Conservation (phyloP, 2,113 vertebrate genomes). For the Tetrax tetrax region DNA sequence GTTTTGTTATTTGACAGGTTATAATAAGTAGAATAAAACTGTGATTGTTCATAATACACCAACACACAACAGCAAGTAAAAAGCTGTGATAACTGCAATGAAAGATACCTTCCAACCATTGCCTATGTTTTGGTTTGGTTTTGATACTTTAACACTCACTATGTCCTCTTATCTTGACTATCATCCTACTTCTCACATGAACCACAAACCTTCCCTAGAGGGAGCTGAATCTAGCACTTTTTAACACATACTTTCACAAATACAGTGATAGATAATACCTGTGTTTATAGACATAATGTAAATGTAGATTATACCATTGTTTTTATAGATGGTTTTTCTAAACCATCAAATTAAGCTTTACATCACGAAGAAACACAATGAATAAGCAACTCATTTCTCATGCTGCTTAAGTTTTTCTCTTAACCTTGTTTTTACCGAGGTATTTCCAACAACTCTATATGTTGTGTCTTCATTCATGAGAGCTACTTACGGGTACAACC, state of each 20-base stretch:
- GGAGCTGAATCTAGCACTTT: background rate
- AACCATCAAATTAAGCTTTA: background rate
- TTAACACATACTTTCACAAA: background rate
- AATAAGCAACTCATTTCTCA: background rate
- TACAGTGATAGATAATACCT: background rate
- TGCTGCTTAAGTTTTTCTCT: background rate
- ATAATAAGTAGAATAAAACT: background rate
- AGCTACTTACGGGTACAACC: conserved; percentile 66
- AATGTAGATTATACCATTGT: background rate
- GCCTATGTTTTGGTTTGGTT: background rate
- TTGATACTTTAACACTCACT: background rate
- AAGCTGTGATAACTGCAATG: background rate
- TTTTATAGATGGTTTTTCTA: background rate
- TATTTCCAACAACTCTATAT: background rate
- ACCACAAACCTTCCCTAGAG: background rate
- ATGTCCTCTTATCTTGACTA: background rate
- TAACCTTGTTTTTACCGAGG: background rate
- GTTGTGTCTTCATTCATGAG: background rate
- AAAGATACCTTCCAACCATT: background rate
- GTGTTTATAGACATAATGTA: background rate
- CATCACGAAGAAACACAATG: background rate
- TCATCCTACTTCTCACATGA: background rate
- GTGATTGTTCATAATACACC: background rate
- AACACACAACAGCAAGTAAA: background rate
- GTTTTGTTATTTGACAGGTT: background rate